Conservation (phyloP, 1,140 invertebrate genomes). For the Palaemon carinicauda region DNA sequence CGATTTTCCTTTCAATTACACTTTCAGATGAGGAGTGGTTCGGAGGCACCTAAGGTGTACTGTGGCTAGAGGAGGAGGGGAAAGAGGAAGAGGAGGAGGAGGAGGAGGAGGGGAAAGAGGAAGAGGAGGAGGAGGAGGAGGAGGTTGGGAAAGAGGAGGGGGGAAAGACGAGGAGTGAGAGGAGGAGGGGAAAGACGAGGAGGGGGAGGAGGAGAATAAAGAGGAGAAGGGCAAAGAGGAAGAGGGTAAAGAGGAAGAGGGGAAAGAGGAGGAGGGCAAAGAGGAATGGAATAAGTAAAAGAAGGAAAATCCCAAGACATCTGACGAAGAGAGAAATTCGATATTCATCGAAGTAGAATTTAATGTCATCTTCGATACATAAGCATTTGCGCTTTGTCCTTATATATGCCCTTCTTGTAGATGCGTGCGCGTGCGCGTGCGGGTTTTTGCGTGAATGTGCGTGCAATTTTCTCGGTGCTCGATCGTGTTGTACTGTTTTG, state of each 20-base stretch:
- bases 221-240: background rate
- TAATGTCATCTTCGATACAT: too few relatives aligned
- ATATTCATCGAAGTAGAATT: too few relatives aligned
- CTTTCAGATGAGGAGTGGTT: conserved; percentile 14
- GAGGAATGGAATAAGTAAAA: background rate
- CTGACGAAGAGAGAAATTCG: background rate
- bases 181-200: background rate
- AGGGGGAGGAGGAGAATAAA: background rate
- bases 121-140: background rate
- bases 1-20: conserved; percentile 55
- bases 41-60: background rate
- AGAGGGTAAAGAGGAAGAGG: background rate
- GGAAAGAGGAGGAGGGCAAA: background rate
- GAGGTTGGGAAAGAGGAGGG: background rate
- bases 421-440: background rate
- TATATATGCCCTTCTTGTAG: too few relatives aligned
- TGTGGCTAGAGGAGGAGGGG: background rate
- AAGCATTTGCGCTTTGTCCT: too few relatives aligned
- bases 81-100: background rate
- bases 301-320: background rate
- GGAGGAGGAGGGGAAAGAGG: background rate
- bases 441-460: background rate
- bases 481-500: too few relatives aligned
- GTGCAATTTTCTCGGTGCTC: background rate
- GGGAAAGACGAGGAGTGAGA: background rate